Percentiles rank a stretch among this genome's conserved stretches.
These are phyloP conservation scores for Diarsia mendica DNA, from an alignment of 2,888 invertebrate species.

Conservation along the genomic window DNA sequence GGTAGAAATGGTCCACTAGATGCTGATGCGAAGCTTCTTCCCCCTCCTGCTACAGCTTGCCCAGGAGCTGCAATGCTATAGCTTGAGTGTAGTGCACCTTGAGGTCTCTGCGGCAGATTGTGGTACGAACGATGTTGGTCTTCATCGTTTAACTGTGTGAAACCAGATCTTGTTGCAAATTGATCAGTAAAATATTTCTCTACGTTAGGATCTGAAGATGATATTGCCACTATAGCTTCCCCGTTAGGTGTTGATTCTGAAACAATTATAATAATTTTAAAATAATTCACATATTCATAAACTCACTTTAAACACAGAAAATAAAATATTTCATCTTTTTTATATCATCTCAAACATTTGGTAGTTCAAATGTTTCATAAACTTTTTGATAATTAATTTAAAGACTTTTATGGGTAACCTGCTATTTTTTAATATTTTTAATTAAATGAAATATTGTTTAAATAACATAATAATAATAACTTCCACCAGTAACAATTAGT, in stretches of 20 bases:
- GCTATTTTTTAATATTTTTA: background rate
- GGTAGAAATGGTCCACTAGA: constrained; percentile 70
- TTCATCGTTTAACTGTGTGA: constrained; percentile 52
- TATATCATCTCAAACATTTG: background rate
- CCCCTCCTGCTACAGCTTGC: constrained; percentile 70
- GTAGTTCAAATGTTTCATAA: background rate
- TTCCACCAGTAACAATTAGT: background rate
- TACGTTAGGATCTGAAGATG: constrained; percentile 77
- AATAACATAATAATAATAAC: background rate
- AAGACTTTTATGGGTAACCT: background rate
- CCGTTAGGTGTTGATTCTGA: constrained; percentile 79
- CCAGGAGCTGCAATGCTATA: constrained; percentile 74
- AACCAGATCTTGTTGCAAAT: constrained; percentile 62
- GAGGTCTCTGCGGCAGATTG: constrained; percentile 39
- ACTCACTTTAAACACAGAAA: background rate
- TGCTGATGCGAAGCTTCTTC: constrained; percentile 76
- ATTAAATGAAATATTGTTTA: background rate
- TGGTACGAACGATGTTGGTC: constrained; percentile 45
- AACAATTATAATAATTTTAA: constrained; percentile 32
- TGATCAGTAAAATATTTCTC: constrained; percentile 72
- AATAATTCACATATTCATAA: too few relatives aligned
- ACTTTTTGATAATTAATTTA: background rate
- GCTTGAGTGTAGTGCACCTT: constrained; percentile 65
- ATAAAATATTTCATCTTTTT: background rate
- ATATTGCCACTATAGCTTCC: constrained; percentile 77